Conservation (phyloP, 2,797 vertebrate genomes). For the Leptodon cayanensis region DNA sequence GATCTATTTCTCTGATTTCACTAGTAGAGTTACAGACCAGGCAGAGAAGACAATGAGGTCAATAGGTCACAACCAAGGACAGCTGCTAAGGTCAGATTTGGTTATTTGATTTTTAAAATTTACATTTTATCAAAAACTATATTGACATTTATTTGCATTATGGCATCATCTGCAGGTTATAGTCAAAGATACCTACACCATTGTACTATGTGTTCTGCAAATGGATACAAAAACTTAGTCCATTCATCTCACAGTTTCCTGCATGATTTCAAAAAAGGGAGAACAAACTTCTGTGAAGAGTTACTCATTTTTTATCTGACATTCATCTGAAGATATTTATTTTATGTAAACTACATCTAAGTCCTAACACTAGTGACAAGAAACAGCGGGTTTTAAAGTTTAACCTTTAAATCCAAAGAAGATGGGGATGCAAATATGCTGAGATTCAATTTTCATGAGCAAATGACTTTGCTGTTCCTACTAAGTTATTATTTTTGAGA, state of each 20-base stretch:
- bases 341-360: neutral
- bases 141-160: neutral
- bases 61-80: neutral
- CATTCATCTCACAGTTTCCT: neutral
- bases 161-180: neutral
- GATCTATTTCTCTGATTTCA: neutral
- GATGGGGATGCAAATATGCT: neutral
- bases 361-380: neutral
- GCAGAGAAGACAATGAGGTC: neutral
- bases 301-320: neutral
- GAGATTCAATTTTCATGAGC: neutral
- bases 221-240: neutral
- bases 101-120: neutral
- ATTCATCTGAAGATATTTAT: neutral
- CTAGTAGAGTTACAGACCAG: neutral
- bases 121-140: neutral
- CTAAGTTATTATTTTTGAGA: neutral
- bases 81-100: neutral
- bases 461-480: neutral
- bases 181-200: neutral
- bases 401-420: neutral
- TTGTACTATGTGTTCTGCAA: neutral
- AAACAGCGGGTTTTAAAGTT: neutral
- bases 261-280: neutral
- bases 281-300: neutral